These are phyloP conservation scores for Drosophila sp. DNA, from an alignment of 1,140 invertebrate genomes.

Conservation along the genomic window DNA sequence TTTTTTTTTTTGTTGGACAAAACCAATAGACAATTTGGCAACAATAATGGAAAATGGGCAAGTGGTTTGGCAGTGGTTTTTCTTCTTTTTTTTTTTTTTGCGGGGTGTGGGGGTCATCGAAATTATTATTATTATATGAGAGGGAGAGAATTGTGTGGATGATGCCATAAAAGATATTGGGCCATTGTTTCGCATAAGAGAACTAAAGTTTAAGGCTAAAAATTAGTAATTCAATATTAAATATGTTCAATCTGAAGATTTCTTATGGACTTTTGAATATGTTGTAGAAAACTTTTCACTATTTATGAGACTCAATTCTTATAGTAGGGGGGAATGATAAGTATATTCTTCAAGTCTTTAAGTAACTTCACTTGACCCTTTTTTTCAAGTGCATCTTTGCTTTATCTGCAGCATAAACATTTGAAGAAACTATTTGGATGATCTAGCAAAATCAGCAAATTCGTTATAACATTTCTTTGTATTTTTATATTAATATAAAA, in stretches of 20 bases:
- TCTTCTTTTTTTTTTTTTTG: too few species aligned
- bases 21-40: conserved; percentile 47
- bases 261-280: too few species aligned
- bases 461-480: not conserved
- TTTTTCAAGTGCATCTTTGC: too few species aligned
- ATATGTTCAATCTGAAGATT: not conserved
- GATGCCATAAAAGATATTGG: conserved; percentile 11
- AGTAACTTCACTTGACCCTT: too few species aligned
- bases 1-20: conserved; percentile 17
- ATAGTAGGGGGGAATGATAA: too few species aligned
- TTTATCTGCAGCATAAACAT: too few species aligned
- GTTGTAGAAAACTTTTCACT: too few species aligned
- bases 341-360: too few species aligned
- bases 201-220: not conserved
- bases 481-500: not conserved
- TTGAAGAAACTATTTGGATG: not conserved
- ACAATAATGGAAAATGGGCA: conserved; percentile 44
- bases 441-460: not conserved
- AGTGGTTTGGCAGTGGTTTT: not conserved
- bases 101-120: not conserved
- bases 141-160: not conserved
- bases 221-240: not conserved
- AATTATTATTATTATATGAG: conserved; percentile 8
- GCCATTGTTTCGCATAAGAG: not conserved
- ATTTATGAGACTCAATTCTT: too few species aligned